Evolutionary conservation across 2,113 vertebrate species (phyloP), one percentile per base, ranked within the genome.

Genomic region (Nothocercus julius): DNA sequence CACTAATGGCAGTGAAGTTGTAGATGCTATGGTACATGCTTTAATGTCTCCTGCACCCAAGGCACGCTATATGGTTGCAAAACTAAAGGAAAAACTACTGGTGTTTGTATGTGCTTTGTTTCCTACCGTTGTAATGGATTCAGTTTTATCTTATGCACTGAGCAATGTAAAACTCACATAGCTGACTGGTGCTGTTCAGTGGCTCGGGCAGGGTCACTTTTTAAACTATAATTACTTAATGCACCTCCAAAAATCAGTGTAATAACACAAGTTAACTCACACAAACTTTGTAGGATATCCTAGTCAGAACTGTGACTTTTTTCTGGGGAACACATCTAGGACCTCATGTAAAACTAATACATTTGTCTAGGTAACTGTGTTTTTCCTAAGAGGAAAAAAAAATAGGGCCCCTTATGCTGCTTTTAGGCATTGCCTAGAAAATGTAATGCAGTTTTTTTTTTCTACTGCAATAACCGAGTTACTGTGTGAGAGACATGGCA

Each of bases 11-110:
- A 85, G 18, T 4, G 84, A 96, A 36, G 98, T 98, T 15, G 87
- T 98, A 10, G 73, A 97, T 62, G 97, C 97, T 18, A 98, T 98
- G 97, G 76, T 98, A 58, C 97, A 98, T 45, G 98, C 98, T 13
- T 51, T 98, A 36, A 96, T 28, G 0, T 97, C 98, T 13, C 45
- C 95, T 27, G 40, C 22, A 19, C 98, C 98, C 3, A 97, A 96
- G 66, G 47, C 62, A 13, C 96, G 98, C 79, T 98, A 98, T 94
- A 96, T 98, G 81, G 95, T 97, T 61, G 95, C 96, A 0, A 96
- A 92, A 62, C 79, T 97, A 32, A 96, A 92, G 86, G 97, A 97
- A 6, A 97, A 97, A 85, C 90, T 14, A 8, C 42, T 90, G 38
- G 93, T 97, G 40, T 69, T 96, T 69, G 51, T 96, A 14, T 97